Conservation (phyloP, 2,888 invertebrate genomes). For the Taenaris catops region DNA sequence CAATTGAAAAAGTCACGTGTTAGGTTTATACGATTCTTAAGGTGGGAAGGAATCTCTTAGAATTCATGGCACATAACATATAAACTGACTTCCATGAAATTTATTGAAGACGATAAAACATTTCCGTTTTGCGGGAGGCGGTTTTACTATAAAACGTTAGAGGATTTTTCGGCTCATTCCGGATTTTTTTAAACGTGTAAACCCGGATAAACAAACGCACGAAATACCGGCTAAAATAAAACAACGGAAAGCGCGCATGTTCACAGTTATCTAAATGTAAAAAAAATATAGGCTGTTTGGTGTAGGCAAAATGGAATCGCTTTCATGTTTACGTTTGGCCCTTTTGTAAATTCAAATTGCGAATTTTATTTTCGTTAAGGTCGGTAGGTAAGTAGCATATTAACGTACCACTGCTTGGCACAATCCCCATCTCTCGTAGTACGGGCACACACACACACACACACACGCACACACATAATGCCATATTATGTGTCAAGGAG, state of each 20-base stretch:
- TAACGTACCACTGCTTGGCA: too few relatives aligned
- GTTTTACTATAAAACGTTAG: constrained; percentile 26
- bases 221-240: constrained; percentile 14
- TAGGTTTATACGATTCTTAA: constrained; percentile 7
- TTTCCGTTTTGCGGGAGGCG: constrained; percentile 24
- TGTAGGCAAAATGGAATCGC: background rate
- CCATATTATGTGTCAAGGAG: too few relatives aligned
- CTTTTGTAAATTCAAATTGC: too few relatives aligned
- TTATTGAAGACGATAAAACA: constrained; percentile 27
- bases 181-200: constrained; percentile 17
- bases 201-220: constrained; percentile 20
- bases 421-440: too few relatives aligned
- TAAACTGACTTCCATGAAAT: constrained; percentile 24
- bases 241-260: constrained; percentile 7
- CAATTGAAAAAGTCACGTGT: constrained; percentile 9
- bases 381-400: too few relatives aligned
- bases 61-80: constrained; percentile 23
- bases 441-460: too few relatives aligned
- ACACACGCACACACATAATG: too few relatives aligned
- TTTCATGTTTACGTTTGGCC: background rate
- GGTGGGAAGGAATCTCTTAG: constrained; percentile 13
- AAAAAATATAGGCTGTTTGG: constrained; percentile 9
- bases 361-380: too few relatives aligned
- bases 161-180: constrained; percentile 24
- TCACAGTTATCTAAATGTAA: constrained; percentile 14